Conservation (phyloP, 1,140 invertebrate genomes). For the Drosophila seguyi region DNA sequence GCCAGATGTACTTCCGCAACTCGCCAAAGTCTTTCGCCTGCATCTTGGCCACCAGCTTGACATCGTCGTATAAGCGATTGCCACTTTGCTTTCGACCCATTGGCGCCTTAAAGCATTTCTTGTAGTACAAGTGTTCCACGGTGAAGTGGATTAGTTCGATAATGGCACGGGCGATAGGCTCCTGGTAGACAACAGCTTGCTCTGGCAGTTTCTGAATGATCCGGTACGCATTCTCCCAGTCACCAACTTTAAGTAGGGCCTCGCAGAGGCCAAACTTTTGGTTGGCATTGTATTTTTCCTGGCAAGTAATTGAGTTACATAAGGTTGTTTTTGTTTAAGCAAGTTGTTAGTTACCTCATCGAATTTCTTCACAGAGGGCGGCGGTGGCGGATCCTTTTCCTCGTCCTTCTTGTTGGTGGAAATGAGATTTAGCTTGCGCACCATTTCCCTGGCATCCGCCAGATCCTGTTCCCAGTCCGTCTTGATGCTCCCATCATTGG, state of each 20-base stretch:
- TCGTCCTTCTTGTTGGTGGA: conserved; percentile 93
- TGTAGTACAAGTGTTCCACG: conserved; percentile 95
- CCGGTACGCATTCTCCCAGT: conserved; percentile 93
- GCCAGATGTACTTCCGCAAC: conserved; percentile 91
- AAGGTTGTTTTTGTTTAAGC: neutral
- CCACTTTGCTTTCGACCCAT: conserved; percentile 55
- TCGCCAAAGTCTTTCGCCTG: conserved; percentile 88
- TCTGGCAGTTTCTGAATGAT: conserved; percentile 94
- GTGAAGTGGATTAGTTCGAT: conserved; percentile 93
- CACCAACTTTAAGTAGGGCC: conserved; percentile 94
- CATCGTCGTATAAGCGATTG: conserved; percentile 66
- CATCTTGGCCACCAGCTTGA: conserved; percentile 66
- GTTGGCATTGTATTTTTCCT: conserved; percentile 90
- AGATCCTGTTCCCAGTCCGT: conserved; percentile 93
- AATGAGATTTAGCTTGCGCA: conserved; percentile 93
- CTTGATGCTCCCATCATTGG: conserved; percentile 93
- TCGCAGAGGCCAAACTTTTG: conserved; percentile 97
- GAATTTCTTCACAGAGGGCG: conserved; percentile 88
- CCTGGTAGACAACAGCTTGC: conserved; percentile 91
- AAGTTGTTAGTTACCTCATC: conserved; percentile 84
- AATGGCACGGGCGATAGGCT: conserved; percentile 92
- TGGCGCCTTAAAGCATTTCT: conserved; percentile 86
- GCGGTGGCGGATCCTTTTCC: conserved; percentile 89
- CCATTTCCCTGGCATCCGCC: conserved; percentile 94
- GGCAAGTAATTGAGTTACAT: neutral